Conservation (phyloP, 2,888 invertebrate species). For the Ditylenchus weischeri region DNA sequence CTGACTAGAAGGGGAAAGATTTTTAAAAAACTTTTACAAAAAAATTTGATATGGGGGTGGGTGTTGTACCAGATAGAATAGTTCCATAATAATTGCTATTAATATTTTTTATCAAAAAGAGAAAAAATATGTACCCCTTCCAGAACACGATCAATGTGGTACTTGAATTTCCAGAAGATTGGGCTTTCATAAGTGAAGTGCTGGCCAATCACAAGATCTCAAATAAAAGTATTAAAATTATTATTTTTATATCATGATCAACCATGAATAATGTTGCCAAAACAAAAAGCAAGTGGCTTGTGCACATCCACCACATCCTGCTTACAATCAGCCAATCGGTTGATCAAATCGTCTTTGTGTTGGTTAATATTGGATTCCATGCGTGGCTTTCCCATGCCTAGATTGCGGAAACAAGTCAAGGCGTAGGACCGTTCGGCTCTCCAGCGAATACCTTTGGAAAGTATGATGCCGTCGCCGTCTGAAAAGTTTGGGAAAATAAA, state of each 20-base stretch:
- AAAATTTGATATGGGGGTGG: too few relatives aligned
- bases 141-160: constrained; percentile 40
- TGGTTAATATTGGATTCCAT: constrained; percentile 37
- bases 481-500: background rate
- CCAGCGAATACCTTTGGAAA: constrained; percentile 46
- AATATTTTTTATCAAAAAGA: background rate
- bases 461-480: constrained; percentile 53
- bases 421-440: constrained; percentile 42
- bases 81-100: too few relatives aligned
- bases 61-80: too few relatives aligned
- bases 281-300: constrained; percentile 43
- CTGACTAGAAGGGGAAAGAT: too few relatives aligned
- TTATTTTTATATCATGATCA: background rate
- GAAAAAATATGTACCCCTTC: constrained; percentile 31
- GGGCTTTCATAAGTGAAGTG: constrained; percentile 44
- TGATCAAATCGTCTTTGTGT: constrained; percentile 31
- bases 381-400: constrained; percentile 39
- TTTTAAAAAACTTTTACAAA: too few relatives aligned
- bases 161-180: constrained; percentile 47
- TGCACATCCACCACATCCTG: constrained; percentile 36
- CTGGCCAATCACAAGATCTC: constrained; percentile 52
- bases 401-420: constrained; percentile 34
- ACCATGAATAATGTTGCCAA: constrained; percentile 56
- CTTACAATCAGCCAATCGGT: constrained; percentile 21
- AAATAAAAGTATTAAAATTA: background rate